Evolutionary conservation across 2,888 invertebrate genomes (phyloP).

Genomic region (Arctia plantaginis): DNA sequence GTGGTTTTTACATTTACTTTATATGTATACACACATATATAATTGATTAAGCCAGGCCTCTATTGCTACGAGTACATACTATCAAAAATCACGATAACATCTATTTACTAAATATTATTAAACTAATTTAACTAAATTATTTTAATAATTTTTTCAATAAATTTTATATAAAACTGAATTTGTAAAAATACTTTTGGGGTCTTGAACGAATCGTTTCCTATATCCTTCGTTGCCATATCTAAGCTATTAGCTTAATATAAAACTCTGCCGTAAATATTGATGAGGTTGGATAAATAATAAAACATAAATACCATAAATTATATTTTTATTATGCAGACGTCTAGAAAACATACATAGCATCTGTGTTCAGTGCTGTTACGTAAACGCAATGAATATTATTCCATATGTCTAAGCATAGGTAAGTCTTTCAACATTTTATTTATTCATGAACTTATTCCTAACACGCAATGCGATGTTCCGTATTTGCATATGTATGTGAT

Average conservation of each 20-base stretch:
- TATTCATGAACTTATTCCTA: slow-evolving; percentile 58
- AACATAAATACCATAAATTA: slow-evolving; percentile 24
- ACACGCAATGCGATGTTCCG: slow-evolving; percentile 60
- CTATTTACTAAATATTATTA: too few relatives aligned
- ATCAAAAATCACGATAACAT: too few relatives aligned
- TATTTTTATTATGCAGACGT: slow-evolving; percentile 41
- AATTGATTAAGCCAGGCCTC: too few relatives aligned
- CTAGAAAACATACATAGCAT: slow-evolving; percentile 22
- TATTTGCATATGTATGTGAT: slow-evolving; percentile 67
- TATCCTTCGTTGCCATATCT: not conserved
- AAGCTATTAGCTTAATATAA: not conserved
- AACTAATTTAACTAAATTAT: too few relatives aligned
- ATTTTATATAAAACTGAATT: not conserved
- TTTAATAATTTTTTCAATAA: too few relatives aligned
- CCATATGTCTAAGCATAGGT: slow-evolving; percentile 40
- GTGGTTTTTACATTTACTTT: not conserved
- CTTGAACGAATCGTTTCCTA: not conserved
- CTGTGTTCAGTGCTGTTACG: slow-evolving; percentile 32
- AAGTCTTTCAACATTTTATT: slow-evolving; percentile 53
- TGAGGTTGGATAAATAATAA: slow-evolving; percentile 26
- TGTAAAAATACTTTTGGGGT: not conserved
- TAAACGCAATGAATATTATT: slow-evolving; percentile 37
- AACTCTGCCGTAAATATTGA: not conserved
- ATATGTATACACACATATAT: too few relatives aligned
- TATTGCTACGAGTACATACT: too few relatives aligned